Conservation (phyloP, 2,888 invertebrate genomes). For the Ornithoptera priamus region DNA sequence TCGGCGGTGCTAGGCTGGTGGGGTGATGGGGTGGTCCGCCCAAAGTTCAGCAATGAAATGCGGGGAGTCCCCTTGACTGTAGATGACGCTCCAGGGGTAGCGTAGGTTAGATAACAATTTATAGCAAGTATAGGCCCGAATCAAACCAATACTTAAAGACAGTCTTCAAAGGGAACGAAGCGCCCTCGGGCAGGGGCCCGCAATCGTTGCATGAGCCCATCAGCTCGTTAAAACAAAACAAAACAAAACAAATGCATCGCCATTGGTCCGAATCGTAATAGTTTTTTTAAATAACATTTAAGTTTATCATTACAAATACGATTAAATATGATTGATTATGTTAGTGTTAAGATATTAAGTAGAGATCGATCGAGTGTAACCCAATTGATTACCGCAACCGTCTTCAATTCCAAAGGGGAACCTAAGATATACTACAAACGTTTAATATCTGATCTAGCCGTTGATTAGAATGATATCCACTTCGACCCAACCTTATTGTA, state of each 20-base stretch:
- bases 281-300: slow-evolving; percentile 20
- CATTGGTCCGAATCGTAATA: slow-evolving; percentile 40
- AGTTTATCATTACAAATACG: slow-evolving; percentile 17
- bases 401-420: slow-evolving; percentile 1
- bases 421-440: background rate
- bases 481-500: background rate
- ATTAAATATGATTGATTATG: slow-evolving; percentile 30
- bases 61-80: background rate
- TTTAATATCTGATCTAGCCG: background rate
- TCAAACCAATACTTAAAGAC: slow-evolving; percentile 40
- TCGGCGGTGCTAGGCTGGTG: background rate
- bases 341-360: slow-evolving; percentile 30
- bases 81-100: slow-evolving; percentile 32
- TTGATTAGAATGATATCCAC: background rate
- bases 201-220: slow-evolving; percentile 12
- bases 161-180: slow-evolving; percentile 43
- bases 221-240: slow-evolving; percentile 11
- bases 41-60: too few relatives aligned
- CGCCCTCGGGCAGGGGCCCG: slow-evolving; percentile 30
- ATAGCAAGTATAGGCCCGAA: slow-evolving; percentile 46
- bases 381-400: background rate
- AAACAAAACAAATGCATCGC: slow-evolving; percentile 35
- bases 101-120: slow-evolving; percentile 29
- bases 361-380: slow-evolving; percentile 35
- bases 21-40: too few relatives aligned